Base-by-base conservation (phyloP, 2,797 vertebrate species). In the Trachops cirrhosus region DNA sequence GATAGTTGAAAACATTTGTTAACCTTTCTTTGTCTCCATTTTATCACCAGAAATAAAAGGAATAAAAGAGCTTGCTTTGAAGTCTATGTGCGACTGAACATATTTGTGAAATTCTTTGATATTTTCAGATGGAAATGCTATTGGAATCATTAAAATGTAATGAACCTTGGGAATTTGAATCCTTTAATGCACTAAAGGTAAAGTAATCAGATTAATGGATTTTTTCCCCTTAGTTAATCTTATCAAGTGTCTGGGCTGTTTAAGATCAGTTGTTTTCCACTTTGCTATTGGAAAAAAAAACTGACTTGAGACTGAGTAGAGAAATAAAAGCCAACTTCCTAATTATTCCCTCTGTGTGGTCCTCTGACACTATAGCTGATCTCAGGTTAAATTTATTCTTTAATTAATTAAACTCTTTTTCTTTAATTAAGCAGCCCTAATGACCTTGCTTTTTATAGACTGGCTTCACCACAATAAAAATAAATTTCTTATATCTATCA, bases 341-440 rank as follows among this genome's bases (percentile, higher is more conserved):
- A 96, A 97, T 97, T 96, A 96, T 94, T 91, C 86, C 84, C 91
- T 94, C 84, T 85, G 86, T 0, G 11, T 79, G 68, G 71, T 75
- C 96, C 92, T 96, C 80, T 62, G 96, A 97, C 94, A 97, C 48
- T 29, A 73, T 15, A 86, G 73, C 16, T 96, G 84, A 96, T 94
- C 54, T 94, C 67, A 48, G 91, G 95, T 95, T 97, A 97, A 97
- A 97, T 22, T 96, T 96, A 94, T 82, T 96, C 91, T 96, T 97
- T 96, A 97, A 95, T 91, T 85, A 97, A 97, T 97, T 96, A 97
- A 96, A 95, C 74, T 68, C 39, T 86, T 92, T 94, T 89, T 85
- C 79, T 96, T 94, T 92, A 96, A 95, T 97, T 96, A 96, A 93
- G 39, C 52, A 95, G 37, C 46, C 59, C 89, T 94, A 89, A 87